phyloP scores from a whole-genome alignment of 2,113 vertebrate species.

The Solea senegalensis region DNA sequence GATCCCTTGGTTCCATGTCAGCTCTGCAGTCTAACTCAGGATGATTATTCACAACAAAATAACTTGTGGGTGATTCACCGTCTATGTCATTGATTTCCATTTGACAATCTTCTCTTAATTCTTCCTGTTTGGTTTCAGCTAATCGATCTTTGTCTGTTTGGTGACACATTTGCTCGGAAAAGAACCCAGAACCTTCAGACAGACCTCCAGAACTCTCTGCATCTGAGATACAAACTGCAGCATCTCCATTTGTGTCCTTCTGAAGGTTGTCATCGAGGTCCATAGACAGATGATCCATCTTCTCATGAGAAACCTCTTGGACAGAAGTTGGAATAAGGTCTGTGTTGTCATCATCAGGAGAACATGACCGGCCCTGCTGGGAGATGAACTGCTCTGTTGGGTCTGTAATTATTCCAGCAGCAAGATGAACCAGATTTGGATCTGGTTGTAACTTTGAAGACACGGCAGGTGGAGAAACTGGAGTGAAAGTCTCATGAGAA shows the following conservation, averaged over 20 bases:
- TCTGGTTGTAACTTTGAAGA: not conserved
- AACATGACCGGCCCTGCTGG: not conserved
- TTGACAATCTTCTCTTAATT: not conserved
- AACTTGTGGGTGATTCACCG: not conserved
- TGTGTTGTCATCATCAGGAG: not conserved
- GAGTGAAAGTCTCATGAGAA: not conserved
- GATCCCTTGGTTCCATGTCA: not conserved
- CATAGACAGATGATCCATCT: slow-evolving; percentile 8
- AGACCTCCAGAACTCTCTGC: not conserved
- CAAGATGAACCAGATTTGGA: not conserved
- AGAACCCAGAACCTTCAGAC: slow-evolving; percentile 5
- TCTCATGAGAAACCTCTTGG: slow-evolving; percentile 6
- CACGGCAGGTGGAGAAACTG: not conserved
- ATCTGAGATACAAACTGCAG: slow-evolving; percentile 17
- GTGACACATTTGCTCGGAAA: slow-evolving; percentile 7
- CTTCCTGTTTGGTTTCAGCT: slow-evolving; percentile 7
- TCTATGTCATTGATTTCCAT: not conserved
- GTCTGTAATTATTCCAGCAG: not conserved
- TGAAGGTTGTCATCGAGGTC: not conserved
- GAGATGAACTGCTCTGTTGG: not conserved
- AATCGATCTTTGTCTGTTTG: slow-evolving; percentile 32
- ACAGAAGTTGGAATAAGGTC: not conserved
- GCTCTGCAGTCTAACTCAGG: not conserved
- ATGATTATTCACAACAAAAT: not conserved
- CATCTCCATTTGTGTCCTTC: not conserved